Percentiles rank a stretch among this genome's conserved stretches.
Conservation (phyloP, 1,140 invertebrate species). For the Hyposmocoma kahamanoa region DNA sequence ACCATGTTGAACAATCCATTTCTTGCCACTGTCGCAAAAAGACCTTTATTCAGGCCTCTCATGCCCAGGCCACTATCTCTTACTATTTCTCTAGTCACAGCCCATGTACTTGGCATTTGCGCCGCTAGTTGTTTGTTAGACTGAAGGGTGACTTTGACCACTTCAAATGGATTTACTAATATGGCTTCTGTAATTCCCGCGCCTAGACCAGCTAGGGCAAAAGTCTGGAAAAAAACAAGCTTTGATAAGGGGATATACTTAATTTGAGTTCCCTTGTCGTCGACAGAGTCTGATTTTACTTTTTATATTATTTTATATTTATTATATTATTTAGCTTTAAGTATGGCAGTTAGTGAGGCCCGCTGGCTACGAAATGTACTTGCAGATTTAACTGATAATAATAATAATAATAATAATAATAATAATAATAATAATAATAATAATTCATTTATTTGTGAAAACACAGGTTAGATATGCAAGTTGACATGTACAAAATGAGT, state of each 20-base stretch:
- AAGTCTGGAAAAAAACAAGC: slow-evolving; percentile 78
- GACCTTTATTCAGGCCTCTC: slow-evolving; percentile 89
- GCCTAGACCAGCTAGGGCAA: slow-evolving; percentile 88
- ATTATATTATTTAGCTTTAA: no score
- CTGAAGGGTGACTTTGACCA: slow-evolving; percentile 92
- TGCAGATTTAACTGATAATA: no score
- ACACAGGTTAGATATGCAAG: no score
- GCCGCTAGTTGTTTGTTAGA: slow-evolving; percentile 75
- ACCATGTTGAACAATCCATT: slow-evolving; percentile 94
- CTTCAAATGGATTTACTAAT: slow-evolving; percentile 95
- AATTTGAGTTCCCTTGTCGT: background rate
- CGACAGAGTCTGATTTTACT: no score
- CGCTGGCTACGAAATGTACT: no score
- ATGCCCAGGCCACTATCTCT: slow-evolving; percentile 83
- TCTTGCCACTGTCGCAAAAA: slow-evolving; percentile 89
- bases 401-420: no score
- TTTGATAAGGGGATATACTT: background rate
- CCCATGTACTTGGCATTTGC: slow-evolving; percentile 83
- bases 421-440: no score
- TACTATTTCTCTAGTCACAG: slow-evolving; percentile 86
- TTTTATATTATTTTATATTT: no score
- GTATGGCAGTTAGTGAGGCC: no score
- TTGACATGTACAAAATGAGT: no score
- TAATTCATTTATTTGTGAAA: no score
- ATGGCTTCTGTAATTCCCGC: slow-evolving; percentile 92